Percentiles rank a stretch among this genome's conserved stretches.
phyloP scores from a whole-genome alignment of 2,797 vertebrate genomes.

The Pantherophis alleghaniensis region DNA sequence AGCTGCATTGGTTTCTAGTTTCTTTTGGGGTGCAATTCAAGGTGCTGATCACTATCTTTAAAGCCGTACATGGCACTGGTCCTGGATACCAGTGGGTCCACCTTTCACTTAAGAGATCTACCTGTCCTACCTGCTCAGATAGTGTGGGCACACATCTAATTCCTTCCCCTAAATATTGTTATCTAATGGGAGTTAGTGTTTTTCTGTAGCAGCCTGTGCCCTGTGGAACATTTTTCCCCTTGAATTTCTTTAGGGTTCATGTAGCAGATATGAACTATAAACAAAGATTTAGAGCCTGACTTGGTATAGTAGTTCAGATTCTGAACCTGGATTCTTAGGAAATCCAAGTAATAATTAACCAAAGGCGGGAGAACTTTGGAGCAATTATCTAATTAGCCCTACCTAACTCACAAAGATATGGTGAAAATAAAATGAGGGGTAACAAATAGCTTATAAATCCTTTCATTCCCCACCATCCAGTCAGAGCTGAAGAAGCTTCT shows the following conservation, averaged over 20 bases:
- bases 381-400: no score
- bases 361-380: background rate
- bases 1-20: background rate
- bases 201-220: no score
- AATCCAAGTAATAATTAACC: background rate
- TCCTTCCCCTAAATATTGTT: no score
- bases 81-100: background rate
- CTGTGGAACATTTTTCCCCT: no score
- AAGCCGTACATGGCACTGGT: background rate
- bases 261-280: background rate
- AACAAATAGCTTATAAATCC: no score
- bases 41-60: background rate
- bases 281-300: background rate
- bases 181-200: no score
- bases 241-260: background rate
- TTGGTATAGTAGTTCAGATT: background rate
- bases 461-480: no score
- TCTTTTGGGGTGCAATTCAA: background rate
- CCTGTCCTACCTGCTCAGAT: background rate
- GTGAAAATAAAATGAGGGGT: no score
- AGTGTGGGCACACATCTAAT: no score
- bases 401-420: no score
- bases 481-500: no score
- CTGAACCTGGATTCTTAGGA: background rate
- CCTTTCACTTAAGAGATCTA: background rate